Base-by-base conservation (phyloP, 2,113 vertebrate genomes). In the Melanostigma gelatinosum region DNA sequence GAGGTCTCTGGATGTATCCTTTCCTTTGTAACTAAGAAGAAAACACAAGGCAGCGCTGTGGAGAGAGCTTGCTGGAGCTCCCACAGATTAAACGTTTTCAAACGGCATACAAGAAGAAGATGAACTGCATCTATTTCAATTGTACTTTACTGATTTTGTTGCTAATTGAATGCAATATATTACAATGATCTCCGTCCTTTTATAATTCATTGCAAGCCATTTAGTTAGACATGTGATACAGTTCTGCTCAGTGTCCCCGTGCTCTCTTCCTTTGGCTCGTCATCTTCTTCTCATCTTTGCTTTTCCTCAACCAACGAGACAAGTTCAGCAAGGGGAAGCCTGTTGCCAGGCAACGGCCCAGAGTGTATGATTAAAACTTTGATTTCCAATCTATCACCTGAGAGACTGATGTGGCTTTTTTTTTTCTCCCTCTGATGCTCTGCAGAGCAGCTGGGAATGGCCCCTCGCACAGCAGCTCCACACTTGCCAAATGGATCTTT, bases 281-380 rank as follows among this genome's bases (percentile, higher is more conserved):
- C 86, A 81, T 88, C 83, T 61, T 80, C 82, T 55, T 83, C 84
- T 88, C 87, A 88, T 89, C 85, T 89, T 82, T 79, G 73, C 84
- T 79, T 80, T 81, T 92, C 46, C 82, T 79, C 80, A 85, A 79
- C 89, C 75, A 87, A 86, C 76, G 81, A 70, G 79, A 84, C 85
- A 85, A 86, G 82, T 89, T 91, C 82, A 73, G 85, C 40, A 18
- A 88, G 63, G 85, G 83, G 75, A 91, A 80, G 87, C 75, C 79
- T 93, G 93, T 94, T 95, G 93, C 93, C 79, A 91, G 85, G 93
- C 91, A 94, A 94, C 93, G 84, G 88, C 79, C 63, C 77, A 42
- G 87, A 88, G 87, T 88, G 82, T 89, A 89, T 94, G 93, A 94
- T 93, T 92, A 91, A 94, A 94, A 93, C 89, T 93, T 94, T 93